Evolutionary conservation across 2,888 invertebrate species (phyloP).

Genomic region (Xestia xanthographa): DNA sequence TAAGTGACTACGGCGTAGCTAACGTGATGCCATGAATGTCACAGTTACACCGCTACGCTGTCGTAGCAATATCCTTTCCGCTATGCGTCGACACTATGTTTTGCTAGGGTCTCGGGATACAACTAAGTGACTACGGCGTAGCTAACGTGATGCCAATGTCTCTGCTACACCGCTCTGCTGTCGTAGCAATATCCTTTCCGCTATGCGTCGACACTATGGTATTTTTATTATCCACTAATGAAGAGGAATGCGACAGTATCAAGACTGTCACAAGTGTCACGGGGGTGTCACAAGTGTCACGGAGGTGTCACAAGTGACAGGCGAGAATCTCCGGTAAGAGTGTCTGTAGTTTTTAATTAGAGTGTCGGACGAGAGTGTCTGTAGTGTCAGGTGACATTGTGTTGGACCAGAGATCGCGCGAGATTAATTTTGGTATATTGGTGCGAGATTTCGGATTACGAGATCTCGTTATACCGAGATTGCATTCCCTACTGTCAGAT

Average conservation of each 20-base stretch:
- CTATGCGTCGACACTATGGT: neutral
- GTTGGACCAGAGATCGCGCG: too few species aligned
- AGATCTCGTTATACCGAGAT: too few species aligned
- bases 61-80: too few species aligned
- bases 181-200: neutral
- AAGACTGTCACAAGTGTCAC: neutral
- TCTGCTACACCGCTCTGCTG: constrained; percentile 23
- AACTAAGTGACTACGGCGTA: constrained; percentile 29
- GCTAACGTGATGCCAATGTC: neutral
- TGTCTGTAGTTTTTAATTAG: neutral
- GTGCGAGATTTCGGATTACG: too few species aligned
- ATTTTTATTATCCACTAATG: neutral
- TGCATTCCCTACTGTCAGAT: too few species aligned
- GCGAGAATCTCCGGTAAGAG: neutral
- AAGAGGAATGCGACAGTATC: neutral
- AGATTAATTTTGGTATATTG: too few species aligned
- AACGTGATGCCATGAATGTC: too few species aligned
- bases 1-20: too few species aligned
- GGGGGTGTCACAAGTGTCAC: neutral
- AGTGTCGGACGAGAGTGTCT: neutral
- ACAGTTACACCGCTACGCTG: too few species aligned
- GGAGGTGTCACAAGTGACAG: neutral
- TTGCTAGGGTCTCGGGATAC: too few species aligned
- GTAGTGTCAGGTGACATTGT: neutral
- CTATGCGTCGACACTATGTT: too few species aligned